Conservation (phyloP, 2,888 invertebrate species). For the Leptarthrus brevirostris region DNA sequence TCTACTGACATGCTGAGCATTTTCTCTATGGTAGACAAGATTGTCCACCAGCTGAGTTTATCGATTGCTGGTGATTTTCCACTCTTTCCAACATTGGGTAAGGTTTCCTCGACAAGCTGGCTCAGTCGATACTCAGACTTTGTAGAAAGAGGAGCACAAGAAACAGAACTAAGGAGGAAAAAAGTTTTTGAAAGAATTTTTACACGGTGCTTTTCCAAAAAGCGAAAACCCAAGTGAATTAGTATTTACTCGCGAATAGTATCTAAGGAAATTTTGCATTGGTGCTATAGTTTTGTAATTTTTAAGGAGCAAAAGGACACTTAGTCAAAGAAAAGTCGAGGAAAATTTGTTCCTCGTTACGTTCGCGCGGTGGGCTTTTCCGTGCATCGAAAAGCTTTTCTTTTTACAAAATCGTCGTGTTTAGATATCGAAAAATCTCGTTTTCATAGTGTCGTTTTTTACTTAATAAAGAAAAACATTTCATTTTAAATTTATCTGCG, state of each 20-base stretch:
- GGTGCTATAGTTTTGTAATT: constrained; percentile 47
- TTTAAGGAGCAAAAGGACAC: constrained; percentile 20
- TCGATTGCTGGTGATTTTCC: constrained; percentile 50
- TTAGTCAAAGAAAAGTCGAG: constrained; percentile 22
- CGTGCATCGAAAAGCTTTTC: constrained; percentile 42
- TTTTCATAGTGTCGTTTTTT: constrained; percentile 19
- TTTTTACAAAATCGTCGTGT: constrained; percentile 26
- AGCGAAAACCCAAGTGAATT: background rate
- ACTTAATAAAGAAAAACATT: constrained; percentile 1
- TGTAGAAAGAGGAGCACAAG: constrained; percentile 40
- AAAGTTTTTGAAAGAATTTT: constrained; percentile 20
- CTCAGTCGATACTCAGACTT: constrained; percentile 41
- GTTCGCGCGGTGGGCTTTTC: constrained; percentile 28
- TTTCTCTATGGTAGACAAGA: constrained; percentile 14
- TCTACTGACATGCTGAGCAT: background rate
- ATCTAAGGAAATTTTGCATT: constrained; percentile 22
- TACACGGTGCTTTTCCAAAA: constrained; percentile 19
- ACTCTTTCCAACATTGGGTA: constrained; percentile 31
- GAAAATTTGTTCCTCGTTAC: constrained; percentile 20
- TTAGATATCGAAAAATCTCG: constrained; percentile 8
- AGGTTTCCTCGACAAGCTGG: constrained; percentile 15
- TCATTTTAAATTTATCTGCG: constrained; percentile 26
- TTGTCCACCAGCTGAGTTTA: constrained; percentile 43
- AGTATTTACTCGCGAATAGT: background rate
- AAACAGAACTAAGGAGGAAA: constrained; percentile 13